Conservation (phyloP, 92 coral and sea anemone genomes). For the Metridium senile region DNA sequence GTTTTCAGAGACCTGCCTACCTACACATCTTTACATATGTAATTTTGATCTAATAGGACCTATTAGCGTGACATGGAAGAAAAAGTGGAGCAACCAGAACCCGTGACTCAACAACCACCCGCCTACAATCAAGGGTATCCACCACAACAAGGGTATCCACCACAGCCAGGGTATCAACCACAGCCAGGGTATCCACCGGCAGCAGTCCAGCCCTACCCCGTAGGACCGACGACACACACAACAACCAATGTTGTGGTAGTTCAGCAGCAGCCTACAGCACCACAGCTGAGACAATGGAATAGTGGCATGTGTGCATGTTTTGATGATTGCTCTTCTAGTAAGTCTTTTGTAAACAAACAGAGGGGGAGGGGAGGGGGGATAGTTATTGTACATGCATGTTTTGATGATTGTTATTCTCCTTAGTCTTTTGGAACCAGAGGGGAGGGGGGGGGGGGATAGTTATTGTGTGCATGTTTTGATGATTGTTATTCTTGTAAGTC, state of each 20-base stretch:
- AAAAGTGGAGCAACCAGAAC: not conserved
- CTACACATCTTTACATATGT: too few relatives aligned
- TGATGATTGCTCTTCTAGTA: constrained; percentile 66
- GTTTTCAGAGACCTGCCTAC: too few relatives aligned
- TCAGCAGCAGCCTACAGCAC: constrained; percentile 28
- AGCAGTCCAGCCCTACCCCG: not conserved
- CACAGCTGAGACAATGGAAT: constrained; percentile 43
- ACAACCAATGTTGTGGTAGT: constrained; percentile 26
- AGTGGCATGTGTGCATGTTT: constrained; percentile 59
- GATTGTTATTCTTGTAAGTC: too few relatives aligned
- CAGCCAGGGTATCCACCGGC: not conserved
- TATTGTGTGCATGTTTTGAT: too few relatives aligned
- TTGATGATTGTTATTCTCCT: too few relatives aligned
- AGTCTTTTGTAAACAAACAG: constrained; percentile 9
- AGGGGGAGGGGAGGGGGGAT: not conserved
- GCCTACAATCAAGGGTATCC: not conserved
- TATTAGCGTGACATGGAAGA: too few relatives aligned
- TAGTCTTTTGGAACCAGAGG: too few relatives aligned
- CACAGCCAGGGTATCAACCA: constrained; percentile 8
- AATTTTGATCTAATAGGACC: too few relatives aligned
- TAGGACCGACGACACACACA: not conserved
- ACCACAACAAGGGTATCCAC: constrained; percentile 11
- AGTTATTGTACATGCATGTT: too few relatives aligned
- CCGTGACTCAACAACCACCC: constrained; percentile 4
- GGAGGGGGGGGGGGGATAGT: too few relatives aligned